Percentiles rank a stretch among this genome's conserved stretches.
These are phyloP conservation scores for Esperia sulphurella DNA, from an alignment of 2,888 invertebrate genomes.

Conservation along the genomic window DNA sequence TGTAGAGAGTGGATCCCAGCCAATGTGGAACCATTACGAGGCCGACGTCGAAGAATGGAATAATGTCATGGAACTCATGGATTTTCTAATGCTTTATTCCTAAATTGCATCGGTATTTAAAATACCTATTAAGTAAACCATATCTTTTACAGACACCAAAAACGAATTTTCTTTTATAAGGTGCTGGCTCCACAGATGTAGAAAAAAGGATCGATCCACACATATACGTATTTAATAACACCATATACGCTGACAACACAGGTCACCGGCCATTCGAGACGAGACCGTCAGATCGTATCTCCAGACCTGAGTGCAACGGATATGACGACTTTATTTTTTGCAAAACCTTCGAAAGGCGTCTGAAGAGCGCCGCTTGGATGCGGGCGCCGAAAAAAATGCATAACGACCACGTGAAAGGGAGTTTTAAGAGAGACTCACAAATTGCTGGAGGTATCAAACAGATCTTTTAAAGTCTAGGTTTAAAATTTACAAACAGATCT, in stretches of 20 bases:
- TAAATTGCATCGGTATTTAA: no score
- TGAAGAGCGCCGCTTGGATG: conserved; percentile 49
- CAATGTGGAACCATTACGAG: no score
- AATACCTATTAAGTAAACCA: no score
- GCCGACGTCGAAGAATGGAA: no score
- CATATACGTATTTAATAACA: no score
- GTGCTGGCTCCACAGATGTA: no score
- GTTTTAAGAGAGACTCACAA: conserved; percentile 4
- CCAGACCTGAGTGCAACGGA: conserved; percentile 39
- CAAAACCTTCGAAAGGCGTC: conserved; percentile 54
- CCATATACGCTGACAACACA: conserved; percentile 28
- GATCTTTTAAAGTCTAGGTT: background rate
- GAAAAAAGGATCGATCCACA: no score
- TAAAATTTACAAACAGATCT: background rate
- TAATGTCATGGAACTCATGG: no score
- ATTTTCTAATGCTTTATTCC: no score
- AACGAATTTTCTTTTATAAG: no score
- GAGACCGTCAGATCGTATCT: conserved; percentile 51
- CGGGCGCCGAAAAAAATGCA: conserved; percentile 56
- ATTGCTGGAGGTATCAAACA: background rate
- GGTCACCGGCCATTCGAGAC: conserved; percentile 58
- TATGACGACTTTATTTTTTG: conserved; percentile 65
- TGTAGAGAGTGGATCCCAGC: no score
- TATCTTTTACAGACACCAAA: no score
- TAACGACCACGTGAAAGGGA: conserved; percentile 36